Conservation (phyloP, 2,888 invertebrate species). For the Theodoxus fluviatilis region DNA sequence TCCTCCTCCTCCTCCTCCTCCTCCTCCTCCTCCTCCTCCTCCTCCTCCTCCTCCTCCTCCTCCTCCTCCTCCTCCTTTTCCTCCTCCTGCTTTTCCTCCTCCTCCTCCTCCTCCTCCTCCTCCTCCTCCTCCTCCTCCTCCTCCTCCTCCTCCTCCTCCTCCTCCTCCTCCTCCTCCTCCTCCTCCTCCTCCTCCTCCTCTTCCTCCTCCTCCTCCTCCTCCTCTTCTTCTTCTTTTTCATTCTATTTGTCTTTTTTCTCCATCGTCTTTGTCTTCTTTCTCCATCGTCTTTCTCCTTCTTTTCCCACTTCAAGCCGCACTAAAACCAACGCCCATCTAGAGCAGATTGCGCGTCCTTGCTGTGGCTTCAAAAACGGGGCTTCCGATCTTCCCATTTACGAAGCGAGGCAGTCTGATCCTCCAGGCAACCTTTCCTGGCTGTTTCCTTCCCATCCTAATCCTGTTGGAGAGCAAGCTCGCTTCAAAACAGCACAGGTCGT, state of each 20-base stretch:
- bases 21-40: neutral
- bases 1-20: neutral
- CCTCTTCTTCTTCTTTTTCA: constrained; percentile 7
- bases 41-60: neutral
- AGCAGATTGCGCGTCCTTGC: no score
- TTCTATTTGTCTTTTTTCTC: neutral
- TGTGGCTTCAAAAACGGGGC: no score
- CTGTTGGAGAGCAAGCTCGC: no score
- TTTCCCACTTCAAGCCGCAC: no score
- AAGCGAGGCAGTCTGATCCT: no score
- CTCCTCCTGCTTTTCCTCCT: neutral
- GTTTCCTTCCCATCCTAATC: no score
- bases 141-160: neutral
- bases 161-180: neutral
- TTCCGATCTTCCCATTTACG: no score
- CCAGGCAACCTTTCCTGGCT: no score
- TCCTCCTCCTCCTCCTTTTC: neutral
- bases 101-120: neutral
- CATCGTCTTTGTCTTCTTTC: neutral
- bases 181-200: neutral
- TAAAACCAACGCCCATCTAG: no score
- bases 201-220: neutral
- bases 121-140: neutral
- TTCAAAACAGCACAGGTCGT: no score
- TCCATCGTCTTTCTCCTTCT: neutral